Evolutionary conservation across 2,888 invertebrate genomes (phyloP).

Genomic region (Plagiodera versicolora): DNA sequence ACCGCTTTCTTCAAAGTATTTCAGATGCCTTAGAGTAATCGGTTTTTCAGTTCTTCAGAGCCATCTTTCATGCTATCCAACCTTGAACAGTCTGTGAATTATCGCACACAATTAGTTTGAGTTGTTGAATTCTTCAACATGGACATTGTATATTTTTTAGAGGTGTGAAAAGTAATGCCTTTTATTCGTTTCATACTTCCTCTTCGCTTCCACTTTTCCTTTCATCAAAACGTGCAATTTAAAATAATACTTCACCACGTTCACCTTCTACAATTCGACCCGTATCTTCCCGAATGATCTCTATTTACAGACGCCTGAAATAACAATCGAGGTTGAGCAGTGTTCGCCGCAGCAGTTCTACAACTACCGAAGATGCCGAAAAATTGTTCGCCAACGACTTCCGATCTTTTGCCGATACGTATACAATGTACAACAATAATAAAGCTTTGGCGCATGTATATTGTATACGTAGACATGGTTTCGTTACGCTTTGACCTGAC

Average conservation of each 20-base stretch:
- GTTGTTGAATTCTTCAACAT: too few relatives aligned
- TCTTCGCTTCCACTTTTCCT: neutral
- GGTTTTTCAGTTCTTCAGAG: too few relatives aligned
- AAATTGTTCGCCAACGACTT: conserved; percentile 16
- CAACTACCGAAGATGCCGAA: conserved; percentile 13
- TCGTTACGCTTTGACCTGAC: too few relatives aligned
- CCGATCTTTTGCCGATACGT: conserved; percentile 15
- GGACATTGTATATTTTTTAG: too few relatives aligned
- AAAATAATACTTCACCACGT: conserved; percentile 35
- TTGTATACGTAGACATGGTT: neutral
- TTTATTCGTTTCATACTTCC: too few relatives aligned
- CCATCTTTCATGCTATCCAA: too few relatives aligned
- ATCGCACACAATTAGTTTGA: too few relatives aligned
- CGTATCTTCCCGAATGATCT: conserved; percentile 43
- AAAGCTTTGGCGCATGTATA: neutral
- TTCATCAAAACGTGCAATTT: neutral
- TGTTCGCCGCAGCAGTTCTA: conserved; percentile 13
- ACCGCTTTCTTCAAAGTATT: too few relatives aligned
- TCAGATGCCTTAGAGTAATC: too few relatives aligned
- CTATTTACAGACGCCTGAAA: conserved; percentile 43
- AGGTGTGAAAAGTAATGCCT: too few relatives aligned
- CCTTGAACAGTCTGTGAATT: too few relatives aligned
- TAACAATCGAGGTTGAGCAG: conserved; percentile 40
- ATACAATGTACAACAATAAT: neutral
- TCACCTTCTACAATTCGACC: conserved; percentile 23